These are phyloP conservation scores for Pocota personata DNA, from an alignment of 2,888 invertebrate species.

Conservation along the genomic window DNA sequence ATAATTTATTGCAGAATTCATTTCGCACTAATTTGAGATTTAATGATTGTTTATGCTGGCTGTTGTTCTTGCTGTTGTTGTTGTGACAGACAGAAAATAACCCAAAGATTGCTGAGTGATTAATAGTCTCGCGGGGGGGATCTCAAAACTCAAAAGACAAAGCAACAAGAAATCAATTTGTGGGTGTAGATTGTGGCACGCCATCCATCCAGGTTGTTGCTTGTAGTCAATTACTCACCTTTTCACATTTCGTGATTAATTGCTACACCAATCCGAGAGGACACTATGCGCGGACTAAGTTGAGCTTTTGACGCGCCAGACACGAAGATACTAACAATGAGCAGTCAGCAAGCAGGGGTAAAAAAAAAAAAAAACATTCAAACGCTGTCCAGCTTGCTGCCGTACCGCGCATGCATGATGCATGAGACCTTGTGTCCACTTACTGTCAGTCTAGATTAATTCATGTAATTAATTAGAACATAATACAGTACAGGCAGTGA, in stretches of 20 bases:
- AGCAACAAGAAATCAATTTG: conserved; percentile 63
- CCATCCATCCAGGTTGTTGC: conserved; percentile 59
- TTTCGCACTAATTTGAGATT: conserved; percentile 73
- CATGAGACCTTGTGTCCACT: conserved; percentile 73
- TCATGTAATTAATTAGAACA: conserved; percentile 73
- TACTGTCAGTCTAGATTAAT: conserved; percentile 73
- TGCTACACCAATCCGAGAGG: conserved; percentile 58
- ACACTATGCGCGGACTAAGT: conserved; percentile 58
- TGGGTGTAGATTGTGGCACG: conserved; percentile 73
- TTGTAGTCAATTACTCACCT: conserved; percentile 74
- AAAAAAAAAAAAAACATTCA: conserved; percentile 35
- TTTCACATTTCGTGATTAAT: conserved; percentile 71
- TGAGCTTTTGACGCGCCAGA: conserved; percentile 59
- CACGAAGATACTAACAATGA: conserved; percentile 33
- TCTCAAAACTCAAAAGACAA: conserved; percentile 27
- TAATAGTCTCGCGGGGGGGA: conserved; percentile 57
- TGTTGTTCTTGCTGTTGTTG: conserved; percentile 23
- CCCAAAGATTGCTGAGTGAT: conserved; percentile 64
- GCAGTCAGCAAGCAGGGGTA: not conserved
- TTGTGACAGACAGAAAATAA: conserved; percentile 56
- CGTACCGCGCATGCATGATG: conserved; percentile 51
- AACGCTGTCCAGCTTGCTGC: conserved; percentile 40
- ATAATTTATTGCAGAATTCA: conserved; percentile 72
- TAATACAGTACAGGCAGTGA: conserved; percentile 53
- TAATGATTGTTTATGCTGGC: conserved; percentile 63